Conservation (phyloP, 2,888 invertebrate species). For the Perithous albicinctus region DNA sequence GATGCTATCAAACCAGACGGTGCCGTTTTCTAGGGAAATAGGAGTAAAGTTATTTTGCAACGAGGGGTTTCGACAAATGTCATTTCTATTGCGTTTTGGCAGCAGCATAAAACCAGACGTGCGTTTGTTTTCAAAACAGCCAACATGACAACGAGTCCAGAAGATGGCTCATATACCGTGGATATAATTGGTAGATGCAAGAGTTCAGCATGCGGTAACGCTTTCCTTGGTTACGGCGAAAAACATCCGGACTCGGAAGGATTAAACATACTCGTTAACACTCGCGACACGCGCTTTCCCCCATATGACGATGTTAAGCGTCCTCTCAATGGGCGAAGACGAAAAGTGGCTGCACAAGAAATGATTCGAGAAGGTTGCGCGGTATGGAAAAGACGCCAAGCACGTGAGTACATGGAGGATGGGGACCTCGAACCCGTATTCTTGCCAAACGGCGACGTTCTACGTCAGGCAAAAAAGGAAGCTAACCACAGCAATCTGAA, state of each 20-base stretch:
- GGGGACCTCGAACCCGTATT: conserved; percentile 18
- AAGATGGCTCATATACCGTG: conserved; percentile 20
- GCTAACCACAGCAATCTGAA: neutral
- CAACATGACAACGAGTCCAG: neutral
- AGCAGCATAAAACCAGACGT: conserved; percentile 37
- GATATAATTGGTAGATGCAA: conserved; percentile 46
- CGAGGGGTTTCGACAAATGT: conserved; percentile 51
- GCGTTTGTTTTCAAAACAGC: conserved; percentile 54
- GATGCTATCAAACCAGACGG: conserved; percentile 30
- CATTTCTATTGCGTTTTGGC: conserved; percentile 24
- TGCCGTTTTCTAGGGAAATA: conserved; percentile 3
- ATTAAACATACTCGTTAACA: neutral
- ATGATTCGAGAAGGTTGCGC: neutral
- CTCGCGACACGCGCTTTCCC: conserved; percentile 40
- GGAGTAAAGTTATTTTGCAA: conserved; percentile 24
- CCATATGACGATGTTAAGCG: conserved; percentile 55
- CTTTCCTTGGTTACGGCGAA: conserved; percentile 16
- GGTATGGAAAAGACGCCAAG: conserved; percentile 21
- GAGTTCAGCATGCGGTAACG: conserved; percentile 39
- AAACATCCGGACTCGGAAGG: neutral
- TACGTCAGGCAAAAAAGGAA: conserved; percentile 37
- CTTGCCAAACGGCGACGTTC: conserved; percentile 9
- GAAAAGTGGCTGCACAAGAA: neutral
- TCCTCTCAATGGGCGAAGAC: conserved; percentile 19
- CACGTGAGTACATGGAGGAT: conserved; percentile 19